Base-by-base conservation (phyloP, 2,888 invertebrate genomes). In the Endotricha flammealis region DNA sequence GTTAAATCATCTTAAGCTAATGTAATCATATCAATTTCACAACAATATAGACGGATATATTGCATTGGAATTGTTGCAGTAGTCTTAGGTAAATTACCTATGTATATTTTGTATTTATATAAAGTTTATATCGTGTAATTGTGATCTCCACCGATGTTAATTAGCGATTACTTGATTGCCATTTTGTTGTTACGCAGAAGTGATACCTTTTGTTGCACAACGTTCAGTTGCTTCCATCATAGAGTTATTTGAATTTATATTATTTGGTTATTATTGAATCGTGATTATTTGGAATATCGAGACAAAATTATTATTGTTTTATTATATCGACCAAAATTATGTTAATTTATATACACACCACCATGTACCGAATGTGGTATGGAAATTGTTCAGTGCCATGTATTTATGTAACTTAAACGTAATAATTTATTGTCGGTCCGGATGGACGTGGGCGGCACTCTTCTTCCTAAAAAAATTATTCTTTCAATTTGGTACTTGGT, bases 71-170 rank as follows among this genome's bases (percentile, higher is more conserved):
- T 82, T 80, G 82, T 69, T 67, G 64, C 64, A 64, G 53, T 75
- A 77, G 67, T 64, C 57, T 76, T 77, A 80, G 75, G 76, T 77
- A 70, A 73, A 77, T 71, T 71, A 75, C 68, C 69, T 77, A 71
- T 85, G 83, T 86, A 82, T 81, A 85, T 82, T 77, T 81, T 82
- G 80, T 85, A 83, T 85, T 85, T 85, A 85, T 83, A 77, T 76
- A 53, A 58, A 54, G 44, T 61, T 70, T 78, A 72, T 79, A 73
- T 78, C 72, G 79, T 83, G 78, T 83, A 81, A 76, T 78, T 83
- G 79, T 86, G 86, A 86, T 86, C 86, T 86, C 86, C 86, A 86
- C 86, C 86, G 86, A 86, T 79, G 80, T 83, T 83, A 79, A 73
- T 82, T 82, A 86, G 77, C 81, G 76, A 78, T 81, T 74, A 78